Conservation (phyloP, 2,113 vertebrate species). For the Melanerpes aurifrons region DNA sequence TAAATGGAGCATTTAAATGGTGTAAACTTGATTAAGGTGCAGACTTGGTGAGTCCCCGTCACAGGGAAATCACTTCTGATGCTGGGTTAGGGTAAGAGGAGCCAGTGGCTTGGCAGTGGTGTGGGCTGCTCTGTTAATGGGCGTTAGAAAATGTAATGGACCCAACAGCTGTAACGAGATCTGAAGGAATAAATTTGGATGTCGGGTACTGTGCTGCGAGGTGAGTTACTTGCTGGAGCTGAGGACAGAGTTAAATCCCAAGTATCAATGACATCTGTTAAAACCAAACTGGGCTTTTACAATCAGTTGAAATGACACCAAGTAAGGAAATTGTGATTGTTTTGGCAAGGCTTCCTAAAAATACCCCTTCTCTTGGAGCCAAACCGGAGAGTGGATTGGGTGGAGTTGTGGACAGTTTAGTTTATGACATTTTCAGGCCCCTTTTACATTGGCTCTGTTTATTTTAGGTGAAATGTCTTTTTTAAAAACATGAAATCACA, state of each 20-base stretch:
- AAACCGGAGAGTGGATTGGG: background rate
- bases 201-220: background rate
- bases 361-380: background rate
- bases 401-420: background rate
- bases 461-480: background rate
- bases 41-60: constrained; percentile 55
- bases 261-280: constrained; percentile 15
- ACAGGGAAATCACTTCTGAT: constrained; percentile 47
- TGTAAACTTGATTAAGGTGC: constrained; percentile 56
- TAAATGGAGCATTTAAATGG: constrained; percentile 57
- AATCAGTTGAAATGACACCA: background rate
- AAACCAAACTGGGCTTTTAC: constrained; percentile 28
- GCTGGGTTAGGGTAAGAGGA: constrained; percentile 13
- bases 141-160: background rate
- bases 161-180: background rate
- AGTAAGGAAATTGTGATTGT: constrained; percentile 46
- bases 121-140: background rate
- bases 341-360: constrained; percentile 54
- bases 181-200: constrained; percentile 1
- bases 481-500: background rate
- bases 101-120: background rate
- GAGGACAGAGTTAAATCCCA: constrained; percentile 4
- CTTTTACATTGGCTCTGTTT: background rate
- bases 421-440: constrained; percentile 25
- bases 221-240: background rate